Percentiles rank a stretch among this genome's conserved stretches.
phyloP scores from a whole-genome alignment of 2,113 vertebrate species.

The Plecotus auritus region DNA sequence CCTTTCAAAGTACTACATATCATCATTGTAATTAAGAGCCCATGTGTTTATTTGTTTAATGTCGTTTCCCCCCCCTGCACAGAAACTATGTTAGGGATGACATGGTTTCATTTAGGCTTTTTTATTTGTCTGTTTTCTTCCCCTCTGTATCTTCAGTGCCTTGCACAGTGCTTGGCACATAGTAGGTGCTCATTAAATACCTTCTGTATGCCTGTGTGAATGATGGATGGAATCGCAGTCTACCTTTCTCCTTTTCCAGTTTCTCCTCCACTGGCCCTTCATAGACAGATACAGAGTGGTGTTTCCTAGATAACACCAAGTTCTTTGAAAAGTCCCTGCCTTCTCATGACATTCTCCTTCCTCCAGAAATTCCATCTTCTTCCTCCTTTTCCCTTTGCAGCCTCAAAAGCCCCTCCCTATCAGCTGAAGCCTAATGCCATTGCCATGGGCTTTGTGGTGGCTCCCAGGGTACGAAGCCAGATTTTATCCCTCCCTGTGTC shows the following conservation, averaged over 20 bases:
- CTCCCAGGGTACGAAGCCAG: not conserved
- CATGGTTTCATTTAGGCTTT: not conserved
- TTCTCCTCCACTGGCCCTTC: not conserved
- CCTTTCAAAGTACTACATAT: not conserved
- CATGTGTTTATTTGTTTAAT: not conserved
- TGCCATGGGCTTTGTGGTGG: accelerated
- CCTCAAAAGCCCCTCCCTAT: not conserved
- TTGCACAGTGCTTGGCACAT: not conserved
- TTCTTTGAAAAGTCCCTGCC: not conserved
- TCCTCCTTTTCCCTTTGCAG: not conserved
- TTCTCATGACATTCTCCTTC: not conserved
- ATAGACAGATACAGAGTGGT: too few species aligned
- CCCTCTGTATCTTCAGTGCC: not conserved
- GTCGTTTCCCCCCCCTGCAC: not conserved
- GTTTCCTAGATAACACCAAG: not conserved
- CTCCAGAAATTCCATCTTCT: not conserved
- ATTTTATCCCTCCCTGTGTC: too few species aligned
- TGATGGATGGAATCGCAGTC: not conserved
- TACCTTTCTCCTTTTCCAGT: not conserved
- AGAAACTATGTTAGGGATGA: not conserved
- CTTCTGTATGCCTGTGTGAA: not conserved
- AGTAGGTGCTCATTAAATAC: not conserved
- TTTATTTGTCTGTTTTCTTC: not conserved
- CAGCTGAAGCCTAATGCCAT: too few species aligned
- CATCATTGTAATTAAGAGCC: not conserved